These are phyloP conservation scores for Enteromius viviparus DNA, from an alignment of 2,797 vertebrate genomes.

Conservation along the genomic window DNA sequence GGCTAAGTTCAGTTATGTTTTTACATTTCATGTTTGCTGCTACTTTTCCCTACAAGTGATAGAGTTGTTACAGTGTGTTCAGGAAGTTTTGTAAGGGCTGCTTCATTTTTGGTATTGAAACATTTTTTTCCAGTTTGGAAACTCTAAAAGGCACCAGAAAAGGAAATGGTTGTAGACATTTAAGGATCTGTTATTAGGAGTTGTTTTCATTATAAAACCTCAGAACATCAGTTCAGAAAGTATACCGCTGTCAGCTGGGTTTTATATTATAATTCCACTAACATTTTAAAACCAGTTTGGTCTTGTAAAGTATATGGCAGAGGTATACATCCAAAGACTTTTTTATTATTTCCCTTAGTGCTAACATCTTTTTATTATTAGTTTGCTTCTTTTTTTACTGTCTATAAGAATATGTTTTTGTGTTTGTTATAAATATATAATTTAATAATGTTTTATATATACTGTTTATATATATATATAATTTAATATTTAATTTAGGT, in stretches of 20 bases:
- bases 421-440: not conserved
- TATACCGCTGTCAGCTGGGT: conserved; percentile 19
- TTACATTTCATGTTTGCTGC: not conserved
- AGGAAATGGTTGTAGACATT: conserved; percentile 34
- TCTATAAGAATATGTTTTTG: not conserved
- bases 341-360: conserved; percentile 3
- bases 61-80: not conserved
- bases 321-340: not conserved
- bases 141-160: conserved; percentile 24
- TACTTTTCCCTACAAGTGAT: not conserved
- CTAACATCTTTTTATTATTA: not conserved
- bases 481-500: not conserved
- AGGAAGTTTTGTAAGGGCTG: conserved; percentile 6
- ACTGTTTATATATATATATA: too few species aligned
- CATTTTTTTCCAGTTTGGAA: conserved; percentile 27
- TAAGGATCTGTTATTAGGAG: conserved; percentile 1
- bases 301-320: conserved; percentile 31
- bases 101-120: not conserved
- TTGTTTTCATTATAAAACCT: conserved; percentile 40
- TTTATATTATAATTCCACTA: conserved; percentile 30
- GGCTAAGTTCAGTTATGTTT: not conserved
- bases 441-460: not conserved
- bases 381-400: not conserved
- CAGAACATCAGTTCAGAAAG: conserved; percentile 30
- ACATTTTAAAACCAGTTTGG: conserved; percentile 5